Evolutionary conservation across 2,888 invertebrate species (phyloP).

Genomic region (Malacosoma neustria): DNA sequence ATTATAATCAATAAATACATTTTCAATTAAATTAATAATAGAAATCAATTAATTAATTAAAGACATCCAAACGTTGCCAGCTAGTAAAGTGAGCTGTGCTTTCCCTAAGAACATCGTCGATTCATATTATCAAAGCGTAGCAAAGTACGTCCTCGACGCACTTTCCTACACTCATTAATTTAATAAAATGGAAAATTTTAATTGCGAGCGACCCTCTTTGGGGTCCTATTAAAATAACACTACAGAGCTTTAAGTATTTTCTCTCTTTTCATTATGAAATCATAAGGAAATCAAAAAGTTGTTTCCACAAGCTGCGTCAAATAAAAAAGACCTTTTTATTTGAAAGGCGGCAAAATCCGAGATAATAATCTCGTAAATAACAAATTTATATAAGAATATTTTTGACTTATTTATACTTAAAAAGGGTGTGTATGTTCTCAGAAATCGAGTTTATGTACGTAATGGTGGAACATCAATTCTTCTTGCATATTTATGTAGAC

Average conservation of each 20-base stretch:
- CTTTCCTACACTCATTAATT: conserved; percentile 37
- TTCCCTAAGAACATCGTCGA: conserved; percentile 7
- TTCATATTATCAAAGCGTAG: conserved; percentile 17
- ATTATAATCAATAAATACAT: no score
- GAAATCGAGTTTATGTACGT: neutral
- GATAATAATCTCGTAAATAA: neutral
- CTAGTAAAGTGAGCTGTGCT: neutral
- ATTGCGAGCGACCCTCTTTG: conserved; percentile 35
- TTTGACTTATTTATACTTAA: conserved; percentile 2
- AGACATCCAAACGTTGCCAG: neutral
- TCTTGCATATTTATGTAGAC: no score
- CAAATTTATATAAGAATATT: neutral
- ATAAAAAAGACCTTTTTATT: conserved; percentile 11
- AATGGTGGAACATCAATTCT: neutral
- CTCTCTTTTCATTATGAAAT: conserved; percentile 28
- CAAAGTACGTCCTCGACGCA: conserved; percentile 22
- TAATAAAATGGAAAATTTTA: conserved; percentile 50
- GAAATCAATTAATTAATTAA: neutral
- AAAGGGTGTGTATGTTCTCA: neutral
- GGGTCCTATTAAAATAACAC: conserved; percentile 37
- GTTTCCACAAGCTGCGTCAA: conserved; percentile 12
- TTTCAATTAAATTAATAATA: no score
- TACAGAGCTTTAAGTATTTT: conserved; percentile 24
- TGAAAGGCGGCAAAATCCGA: neutral
- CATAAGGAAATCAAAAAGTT: conserved; percentile 20